Evolutionary conservation across 2,888 invertebrate genomes (phyloP).

Genomic region (Allygus modestus): DNA sequence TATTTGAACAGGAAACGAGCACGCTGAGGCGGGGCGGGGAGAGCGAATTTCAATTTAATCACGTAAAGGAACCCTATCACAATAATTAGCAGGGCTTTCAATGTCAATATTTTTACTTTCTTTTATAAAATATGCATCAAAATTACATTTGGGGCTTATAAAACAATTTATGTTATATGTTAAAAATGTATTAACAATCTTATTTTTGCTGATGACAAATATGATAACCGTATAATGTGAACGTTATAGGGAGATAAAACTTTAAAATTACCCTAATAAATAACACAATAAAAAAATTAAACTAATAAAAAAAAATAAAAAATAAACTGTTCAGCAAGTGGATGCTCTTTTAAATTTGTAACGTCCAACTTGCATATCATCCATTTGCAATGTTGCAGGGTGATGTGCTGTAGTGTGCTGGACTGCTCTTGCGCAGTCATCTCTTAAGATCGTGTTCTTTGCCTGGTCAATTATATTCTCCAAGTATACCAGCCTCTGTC

Average conservation of each 20-base stretch:
- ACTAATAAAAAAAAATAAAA: not conserved
- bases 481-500: constrained; percentile 59
- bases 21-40: too few species aligned
- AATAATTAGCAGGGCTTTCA: too few species aligned
- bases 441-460: constrained; percentile 66
- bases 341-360: constrained; percentile 6
- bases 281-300: not conserved
- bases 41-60: too few species aligned
- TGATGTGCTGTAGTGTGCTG: constrained; percentile 66
- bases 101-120: too few species aligned
- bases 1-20: too few species aligned
- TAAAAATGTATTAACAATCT: not conserved
- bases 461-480: constrained; percentile 67
- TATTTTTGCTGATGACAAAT: constrained; percentile 7
- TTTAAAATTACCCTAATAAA: not conserved
- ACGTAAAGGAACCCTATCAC: too few species aligned
- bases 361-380: constrained; percentile 65
- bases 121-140: too few species aligned
- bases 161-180: not conserved
- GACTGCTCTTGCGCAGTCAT: constrained; percentile 68
- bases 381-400: constrained; percentile 64
- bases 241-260: not conserved
- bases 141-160: too few species aligned
- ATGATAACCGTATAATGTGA: not conserved
- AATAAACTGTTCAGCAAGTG: not conserved